Conservation (phyloP, 2,797 vertebrate species). For the Echiichthys vipera region DNA sequence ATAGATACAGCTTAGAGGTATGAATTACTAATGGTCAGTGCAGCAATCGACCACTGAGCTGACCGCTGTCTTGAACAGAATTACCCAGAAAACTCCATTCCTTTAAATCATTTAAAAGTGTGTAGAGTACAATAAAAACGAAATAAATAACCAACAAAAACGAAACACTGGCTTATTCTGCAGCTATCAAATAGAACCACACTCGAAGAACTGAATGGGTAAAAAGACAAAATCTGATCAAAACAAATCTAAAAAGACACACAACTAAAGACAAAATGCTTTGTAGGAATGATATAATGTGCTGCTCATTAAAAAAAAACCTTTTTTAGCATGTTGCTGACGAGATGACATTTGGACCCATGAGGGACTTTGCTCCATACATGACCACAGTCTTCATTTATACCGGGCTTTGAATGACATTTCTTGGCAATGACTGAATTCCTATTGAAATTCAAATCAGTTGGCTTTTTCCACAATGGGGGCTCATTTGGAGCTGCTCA, state of each 20-base stretch:
- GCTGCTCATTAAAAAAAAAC: neutral
- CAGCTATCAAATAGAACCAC: neutral
- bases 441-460: conserved; percentile 85
- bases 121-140: neutral
- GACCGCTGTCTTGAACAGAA: conserved; percentile 4
- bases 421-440: conserved; percentile 76
- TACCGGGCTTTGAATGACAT: conserved; percentile 71
- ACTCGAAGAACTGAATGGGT: fast-evolving
- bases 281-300: neutral
- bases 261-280: neutral
- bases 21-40: conserved; percentile 26
- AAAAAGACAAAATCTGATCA: too few relatives aligned
- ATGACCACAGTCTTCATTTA: conserved; percentile 55
- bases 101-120: neutral
- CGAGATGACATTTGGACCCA: conserved; percentile 49
- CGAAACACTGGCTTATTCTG: neutral
- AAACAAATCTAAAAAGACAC: neutral
- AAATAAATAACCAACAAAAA: too few relatives aligned
- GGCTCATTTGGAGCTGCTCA: conserved; percentile 72
- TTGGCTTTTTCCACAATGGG: conserved; percentile 75
- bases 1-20: neutral
- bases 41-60: neutral
- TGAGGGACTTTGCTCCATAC: conserved; percentile 52
- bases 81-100: neutral
- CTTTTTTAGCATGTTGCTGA: conserved; percentile 6